Base-by-base conservation (phyloP, 2,888 invertebrate species). In the Smittia sp. region DNA sequence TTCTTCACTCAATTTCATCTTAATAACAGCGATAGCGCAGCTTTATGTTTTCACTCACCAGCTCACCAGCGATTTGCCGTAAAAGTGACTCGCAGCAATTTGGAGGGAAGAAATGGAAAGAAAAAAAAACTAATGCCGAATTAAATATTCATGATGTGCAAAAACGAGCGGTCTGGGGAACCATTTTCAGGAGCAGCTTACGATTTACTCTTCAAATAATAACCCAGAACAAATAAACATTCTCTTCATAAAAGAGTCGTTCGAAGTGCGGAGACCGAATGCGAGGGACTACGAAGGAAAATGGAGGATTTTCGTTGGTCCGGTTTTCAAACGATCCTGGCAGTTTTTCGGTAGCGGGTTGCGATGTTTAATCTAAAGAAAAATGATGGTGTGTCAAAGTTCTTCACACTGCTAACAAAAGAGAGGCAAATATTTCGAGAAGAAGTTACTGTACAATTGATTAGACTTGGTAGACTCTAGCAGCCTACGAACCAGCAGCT, bases 111-210 rank as follows among this genome's bases (percentile, higher is more conserved):
- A 46, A 46, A 46, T n/a, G 46, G 46, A 46, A 46, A 46, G 46
- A 46, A 46, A 46, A 15, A 15, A 9, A 58, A 58, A 58, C 58
- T 58, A 58, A 58, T 58, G 58, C 20, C 58, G 18, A 58, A 18
- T 58, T 22, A 58, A 58, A 20, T 58, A 58, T 58, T 58, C 58
- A 58, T 58, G 58, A 58, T 18, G 58, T 22, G 58, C 58, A 58
- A 58, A 22, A 58, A 20, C 32, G 22, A 58, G 58, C 22, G 22
- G 18, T 22, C 18, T 20, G 20, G 46, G 46, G 46, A 46, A 46
- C 46, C 46, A 46, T 46, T 46, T 46, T 46, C 46, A 46, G 46
- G n/a, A 46, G n/a, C n/a, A n/a, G 46, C 46, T 46, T 46, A 58
- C 58, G 58, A 58, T 58, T 58, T 58, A 58, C 58, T 58, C 58